Percentiles rank a stretch among this genome's conserved stretches.
Evolutionary conservation across 2,113 vertebrate genomes (phyloP).

Genomic region (Larimichthys crocea): DNA sequence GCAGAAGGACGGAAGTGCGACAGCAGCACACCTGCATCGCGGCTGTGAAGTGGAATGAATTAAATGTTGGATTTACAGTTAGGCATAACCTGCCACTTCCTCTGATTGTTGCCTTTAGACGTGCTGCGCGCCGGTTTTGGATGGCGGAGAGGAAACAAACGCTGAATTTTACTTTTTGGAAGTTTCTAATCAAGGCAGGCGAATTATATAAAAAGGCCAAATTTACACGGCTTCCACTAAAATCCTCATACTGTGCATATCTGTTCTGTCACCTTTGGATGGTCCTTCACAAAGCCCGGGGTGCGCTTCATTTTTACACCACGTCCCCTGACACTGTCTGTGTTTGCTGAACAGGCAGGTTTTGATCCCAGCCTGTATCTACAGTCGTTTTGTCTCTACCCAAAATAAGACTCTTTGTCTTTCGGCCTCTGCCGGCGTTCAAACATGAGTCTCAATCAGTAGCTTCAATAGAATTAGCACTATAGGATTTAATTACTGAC

Average conservation of each 20-base stretch:
- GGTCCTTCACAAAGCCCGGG: neutral
- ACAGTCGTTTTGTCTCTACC: neutral
- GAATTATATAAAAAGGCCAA: neutral
- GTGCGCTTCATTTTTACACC: neutral
- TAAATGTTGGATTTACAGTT: neutral
- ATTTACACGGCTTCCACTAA: neutral
- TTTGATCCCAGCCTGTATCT: neutral
- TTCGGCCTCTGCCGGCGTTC: neutral
- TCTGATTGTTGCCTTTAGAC: no score
- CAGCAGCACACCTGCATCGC: neutral
- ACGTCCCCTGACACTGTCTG: no score
- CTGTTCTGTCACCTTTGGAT: neutral
- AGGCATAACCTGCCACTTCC: no score
- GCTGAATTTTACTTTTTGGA: neutral
- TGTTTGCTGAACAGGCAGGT: neutral
- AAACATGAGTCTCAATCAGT: neutral
- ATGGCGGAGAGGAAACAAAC: neutral
- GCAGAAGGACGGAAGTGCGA: neutral
- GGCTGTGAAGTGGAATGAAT: neutral
- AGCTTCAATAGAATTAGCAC: neutral
- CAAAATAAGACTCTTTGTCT: neutral
- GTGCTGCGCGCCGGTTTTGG: neutral
- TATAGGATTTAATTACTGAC: neutral
- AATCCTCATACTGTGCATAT: neutral
- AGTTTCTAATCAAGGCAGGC: neutral